Base-by-base conservation (phyloP, 2,797 vertebrate species). In the Saxicola maurus region DNA sequence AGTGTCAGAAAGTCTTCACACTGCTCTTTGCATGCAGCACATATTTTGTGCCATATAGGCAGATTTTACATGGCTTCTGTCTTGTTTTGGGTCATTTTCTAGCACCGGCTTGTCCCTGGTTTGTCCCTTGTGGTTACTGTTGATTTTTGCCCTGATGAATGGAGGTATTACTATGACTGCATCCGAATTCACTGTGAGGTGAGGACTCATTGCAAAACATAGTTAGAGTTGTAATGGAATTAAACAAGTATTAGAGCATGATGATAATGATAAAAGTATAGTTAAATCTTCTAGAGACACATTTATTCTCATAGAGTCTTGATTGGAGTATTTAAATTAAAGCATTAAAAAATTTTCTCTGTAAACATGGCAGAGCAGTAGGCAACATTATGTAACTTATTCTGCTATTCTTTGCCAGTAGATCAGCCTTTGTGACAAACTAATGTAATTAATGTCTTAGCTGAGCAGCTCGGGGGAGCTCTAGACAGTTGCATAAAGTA, bases 91-190 rank as follows among this genome's bases (percentile, higher is more conserved):
- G 28, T 82, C 48, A 7, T 93, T 92, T 92, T 95, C 28, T 84
- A 99, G 99, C 94, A 96, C 91, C 97, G 96, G 27, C 97, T 99
- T 65, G 96, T 98, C 57, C 99, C 99, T 2, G 99, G 99, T 80
- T 97, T 99, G 66, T 97, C 98, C 23, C 98, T 98, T 73, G 91
- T 64, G 0, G 65, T 99, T 83, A 97, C 95, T 35, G 89, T 99
- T 56, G 96, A 95, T 30, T 99, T 99, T 94, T 97, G 95, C 72
- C 98, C 99, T 20, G 97, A 99, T 69, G 98, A 99, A 93, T 99
- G 98, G 98, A 96, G 98, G 2, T 99, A 99, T 95, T 99, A 98
- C 93, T 98, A 98, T 28, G 99, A 99, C 95, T 98, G 98, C 94
- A 91, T 99, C 64, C 97, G 96, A 38, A 89, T 99, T 96, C 98